Conservation (phyloP, 2,888 invertebrate species). For the Sminthurides aquaticus region DNA sequence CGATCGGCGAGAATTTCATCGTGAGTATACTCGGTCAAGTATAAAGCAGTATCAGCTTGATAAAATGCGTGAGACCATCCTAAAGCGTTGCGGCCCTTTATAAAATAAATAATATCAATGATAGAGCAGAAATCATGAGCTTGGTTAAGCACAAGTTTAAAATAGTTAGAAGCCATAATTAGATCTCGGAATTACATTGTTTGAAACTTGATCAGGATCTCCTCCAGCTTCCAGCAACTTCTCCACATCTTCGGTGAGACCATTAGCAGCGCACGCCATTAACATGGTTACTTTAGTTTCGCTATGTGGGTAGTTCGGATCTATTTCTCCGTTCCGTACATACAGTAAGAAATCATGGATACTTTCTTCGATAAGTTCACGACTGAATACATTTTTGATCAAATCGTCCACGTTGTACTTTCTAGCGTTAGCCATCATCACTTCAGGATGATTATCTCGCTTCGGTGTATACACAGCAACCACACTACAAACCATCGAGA, state of each 20-base stretch:
- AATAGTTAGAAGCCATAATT: no score
- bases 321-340: constrained; percentile 22
- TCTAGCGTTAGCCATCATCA: not conserved
- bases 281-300: constrained; percentile 50
- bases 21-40: not conserved
- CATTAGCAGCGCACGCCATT: constrained; percentile 50
- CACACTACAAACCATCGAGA: no score
- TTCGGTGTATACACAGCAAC: not conserved
- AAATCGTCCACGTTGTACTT: constrained; percentile 25
- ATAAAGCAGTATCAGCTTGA: not conserved
- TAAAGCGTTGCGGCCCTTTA: not conserved
- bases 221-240: constrained; percentile 48
- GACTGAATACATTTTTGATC: constrained; percentile 29
- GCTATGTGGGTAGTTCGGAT: constrained; percentile 49
- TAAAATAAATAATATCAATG: no score
- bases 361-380: constrained; percentile 14
- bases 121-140: no score
- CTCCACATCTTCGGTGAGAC: constrained; percentile 47
- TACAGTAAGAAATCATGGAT: constrained; percentile 27
- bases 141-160: no score
- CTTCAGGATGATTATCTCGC: not conserved
- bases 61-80: not conserved
- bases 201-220: constrained; percentile 35
- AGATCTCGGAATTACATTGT: not conserved
- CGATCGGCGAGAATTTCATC: not conserved